phyloP scores from a whole-genome alignment of 2,797 vertebrate species.

The Falco rusticolus region DNA sequence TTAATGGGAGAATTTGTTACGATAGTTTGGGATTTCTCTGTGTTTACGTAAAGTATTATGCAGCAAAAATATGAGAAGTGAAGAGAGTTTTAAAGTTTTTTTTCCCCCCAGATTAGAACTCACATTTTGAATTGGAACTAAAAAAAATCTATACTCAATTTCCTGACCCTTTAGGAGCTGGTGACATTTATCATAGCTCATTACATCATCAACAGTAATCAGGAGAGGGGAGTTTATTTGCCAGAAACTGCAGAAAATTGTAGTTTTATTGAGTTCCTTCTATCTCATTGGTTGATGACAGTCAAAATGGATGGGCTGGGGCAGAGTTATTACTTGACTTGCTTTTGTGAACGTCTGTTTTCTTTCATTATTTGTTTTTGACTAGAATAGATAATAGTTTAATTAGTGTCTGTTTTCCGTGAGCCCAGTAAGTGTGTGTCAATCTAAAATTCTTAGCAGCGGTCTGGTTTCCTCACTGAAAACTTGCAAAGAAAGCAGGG shows the following conservation, averaged over 20 bases:
- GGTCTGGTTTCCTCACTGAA: neutral
- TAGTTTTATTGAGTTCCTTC: constrained; percentile 37
- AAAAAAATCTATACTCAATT: constrained; percentile 35
- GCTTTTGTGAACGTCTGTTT: constrained; percentile 44
- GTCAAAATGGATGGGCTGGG: neutral
- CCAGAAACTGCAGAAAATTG: constrained; percentile 35
- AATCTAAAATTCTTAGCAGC: neutral
- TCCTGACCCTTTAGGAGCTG: constrained; percentile 22
- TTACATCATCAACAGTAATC: constrained; percentile 24
- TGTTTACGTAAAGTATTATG: constrained; percentile 43
- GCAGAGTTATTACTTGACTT: constrained; percentile 43
- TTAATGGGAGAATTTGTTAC: constrained; percentile 66
- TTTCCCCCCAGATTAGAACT: neutral
- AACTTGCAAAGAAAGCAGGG: neutral
- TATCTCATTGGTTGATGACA: constrained; percentile 21
- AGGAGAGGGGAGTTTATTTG: neutral
- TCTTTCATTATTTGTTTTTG: constrained; percentile 34
- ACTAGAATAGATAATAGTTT: constrained; percentile 29
- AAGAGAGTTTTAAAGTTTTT: neutral
- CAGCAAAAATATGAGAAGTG: constrained; percentile 31
- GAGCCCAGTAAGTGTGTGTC: neutral
- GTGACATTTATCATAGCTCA: constrained; percentile 33
- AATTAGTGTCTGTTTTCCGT: constrained; percentile 16
- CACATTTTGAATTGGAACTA: neutral
- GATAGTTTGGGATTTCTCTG: constrained; percentile 43